Percentiles rank a stretch among this genome's conserved stretches.
Evolutionary conservation across 2,888 invertebrate species (phyloP).

Genomic region (Microctonus brassicae): DNA sequence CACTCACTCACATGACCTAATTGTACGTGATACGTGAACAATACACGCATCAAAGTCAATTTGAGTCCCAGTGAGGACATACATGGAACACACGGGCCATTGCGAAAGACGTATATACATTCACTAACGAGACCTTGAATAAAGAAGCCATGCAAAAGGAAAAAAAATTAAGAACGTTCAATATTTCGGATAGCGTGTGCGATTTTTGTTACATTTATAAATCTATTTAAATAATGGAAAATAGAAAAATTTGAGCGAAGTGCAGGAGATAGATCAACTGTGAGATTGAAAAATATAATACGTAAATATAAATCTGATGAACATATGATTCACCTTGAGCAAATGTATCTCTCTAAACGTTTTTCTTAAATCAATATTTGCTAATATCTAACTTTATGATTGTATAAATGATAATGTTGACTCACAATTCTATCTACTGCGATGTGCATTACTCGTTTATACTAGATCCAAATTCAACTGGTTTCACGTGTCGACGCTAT

Average conservation of each 20-base stretch:
- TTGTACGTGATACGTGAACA: constrained; percentile 28
- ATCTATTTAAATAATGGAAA: not conserved
- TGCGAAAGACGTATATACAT: constrained; percentile 20
- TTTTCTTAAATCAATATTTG: constrained; percentile 9
- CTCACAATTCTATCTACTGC: constrained; percentile 12
- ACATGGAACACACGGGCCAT: not conserved
- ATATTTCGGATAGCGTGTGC: constrained; percentile 5
- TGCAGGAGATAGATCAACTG: not conserved
- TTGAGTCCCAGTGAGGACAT: constrained; percentile 1
- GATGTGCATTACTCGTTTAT: constrained; percentile 46
- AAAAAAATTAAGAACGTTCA: not conserved
- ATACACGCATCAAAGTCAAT: constrained; percentile 23
- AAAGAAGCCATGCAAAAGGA: constrained; percentile 17
- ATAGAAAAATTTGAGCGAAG: not conserved
- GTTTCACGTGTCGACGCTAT: constrained; percentile 40
- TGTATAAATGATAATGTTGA: not conserved
- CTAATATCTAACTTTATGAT: constrained; percentile 12
- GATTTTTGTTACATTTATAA: not conserved
- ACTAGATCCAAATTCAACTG: constrained; percentile 54
- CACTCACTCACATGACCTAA: constrained; percentile 25
- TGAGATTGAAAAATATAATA: not conserved
- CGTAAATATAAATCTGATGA: not conserved
- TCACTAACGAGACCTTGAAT: constrained; percentile 10
- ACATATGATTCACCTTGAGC: constrained; percentile 23
- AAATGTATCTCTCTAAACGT: not conserved